Base-by-base conservation (phyloP, 2,113 vertebrate species). In the Lipophrys pholis region DNA sequence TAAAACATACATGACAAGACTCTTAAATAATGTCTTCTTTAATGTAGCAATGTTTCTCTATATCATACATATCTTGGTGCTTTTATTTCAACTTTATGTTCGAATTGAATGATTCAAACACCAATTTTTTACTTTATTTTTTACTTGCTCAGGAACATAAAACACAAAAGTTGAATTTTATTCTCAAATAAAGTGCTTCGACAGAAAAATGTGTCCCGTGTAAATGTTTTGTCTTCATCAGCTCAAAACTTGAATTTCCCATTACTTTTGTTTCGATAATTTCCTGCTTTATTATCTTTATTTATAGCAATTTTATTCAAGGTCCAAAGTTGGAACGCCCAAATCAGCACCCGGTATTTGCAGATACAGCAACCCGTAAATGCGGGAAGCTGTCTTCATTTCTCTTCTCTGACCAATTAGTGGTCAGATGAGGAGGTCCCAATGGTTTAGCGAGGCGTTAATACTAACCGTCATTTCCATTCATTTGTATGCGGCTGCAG, bases 401-500 rank as follows among this genome's bases (percentile, higher is more conserved):
- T 81, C 76, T 80, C 55, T 74, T 83, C 56, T 68, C 85, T 52
- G 67, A 67, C 80, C 83, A 88, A 92, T 94, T 92, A 92, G 87
- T 76, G 87, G 89, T 78, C 85, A 79, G 77, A 91, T 92, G 81
- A 89, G 76, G 83, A 87, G 89, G 86, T 84, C 86, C 83, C 71
- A 42, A 9, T 66, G 90, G 85, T 86, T 87, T 76, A 65, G 74
- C 57, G 59, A 83, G 83, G 88, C 62, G 82, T 84, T 88, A 87
- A 89, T 81, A 89, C 85, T 54, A 88, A 86, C 87, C 85, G 73
- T 78, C 84, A 82, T 84, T 87, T 89, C 84, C 76, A 83, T 89
- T 91, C 85, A 94, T 94, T 92, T 93, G 91, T 92, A 94, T 94
- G 91, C 94, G n/a, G 81, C 87, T 90, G 88, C 89, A 92, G 92